Base-by-base conservation (phyloP, 2,888 invertebrate species). In the Caenorhabditis afra region DNA sequence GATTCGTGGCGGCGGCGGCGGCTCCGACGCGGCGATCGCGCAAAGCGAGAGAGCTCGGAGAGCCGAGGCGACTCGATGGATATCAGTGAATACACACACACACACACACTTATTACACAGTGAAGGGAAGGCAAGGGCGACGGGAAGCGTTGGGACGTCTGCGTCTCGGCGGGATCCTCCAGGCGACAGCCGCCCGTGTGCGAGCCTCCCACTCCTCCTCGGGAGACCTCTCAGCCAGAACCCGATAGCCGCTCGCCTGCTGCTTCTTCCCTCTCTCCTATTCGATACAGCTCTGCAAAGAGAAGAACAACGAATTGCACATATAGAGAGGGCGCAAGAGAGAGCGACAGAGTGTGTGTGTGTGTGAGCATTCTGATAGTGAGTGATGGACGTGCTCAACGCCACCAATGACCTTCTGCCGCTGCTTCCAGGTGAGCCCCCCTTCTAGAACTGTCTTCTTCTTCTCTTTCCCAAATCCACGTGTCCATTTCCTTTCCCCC, bases 361-460 rank as follows among this genome's bases (percentile, higher is more conserved):
- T n/a, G n/a, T n/a, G n/a, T n/a, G n/a, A n/a, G n/a, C n/a, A n/a
- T n/a, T n/a, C n/a, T n/a, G 29, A 29, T 29, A 3, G 7, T 29
- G 4, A 29, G 29, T 29, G 29, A 74, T 65, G 64, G 75, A 75
- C 55, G 64, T 75, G 49, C 64, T 71, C 7, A 64, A 67, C 45
- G 79, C 79, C 7, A 23, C 75, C 12, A 79, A 79, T 65, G 84
- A 84, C 55, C 71, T 84, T 20, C 58, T 84, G 53, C 75, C 81
- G 22, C 47, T 84, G 12, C 62, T 84, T 18, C 84, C 84, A 70
- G 84, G 84, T 81, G 49, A 77, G 75, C 71, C 7, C n/a, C n/a
- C n/a, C n/a, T n/a, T n/a, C n/a, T n/a, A n/a, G n/a, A n/a, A n/a
- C n/a, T n/a, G n/a, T n/a, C n/a, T n/a, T 41, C 5, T 58, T 41